phyloP scores from a whole-genome alignment of 2,797 vertebrate genomes.

The Amazona finschi region DNA sequence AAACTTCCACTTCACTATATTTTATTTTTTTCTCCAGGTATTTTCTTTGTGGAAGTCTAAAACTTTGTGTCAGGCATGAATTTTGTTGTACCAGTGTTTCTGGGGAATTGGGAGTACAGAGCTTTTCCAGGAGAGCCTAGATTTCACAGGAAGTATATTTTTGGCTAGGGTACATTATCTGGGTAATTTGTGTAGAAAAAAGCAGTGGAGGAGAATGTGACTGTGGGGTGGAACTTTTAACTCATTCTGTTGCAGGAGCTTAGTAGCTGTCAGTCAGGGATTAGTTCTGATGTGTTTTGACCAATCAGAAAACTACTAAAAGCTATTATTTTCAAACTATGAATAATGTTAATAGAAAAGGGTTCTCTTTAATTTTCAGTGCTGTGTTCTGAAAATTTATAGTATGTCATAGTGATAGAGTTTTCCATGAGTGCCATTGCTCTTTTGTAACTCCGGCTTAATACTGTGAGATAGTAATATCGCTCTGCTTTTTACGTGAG shows the following conservation, averaged over 20 bases:
- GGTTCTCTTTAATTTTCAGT: not conserved
- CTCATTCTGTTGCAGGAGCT: not conserved
- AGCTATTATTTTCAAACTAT: not conserved
- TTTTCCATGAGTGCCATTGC: not conserved
- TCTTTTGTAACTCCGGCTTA: not conserved
- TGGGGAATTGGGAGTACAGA: not conserved
- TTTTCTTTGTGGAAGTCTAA: not conserved
- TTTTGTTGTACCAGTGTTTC: not conserved
- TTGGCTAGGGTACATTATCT: not conserved
- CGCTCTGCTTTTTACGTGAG: not conserved
- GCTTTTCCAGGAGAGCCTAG: not conserved
- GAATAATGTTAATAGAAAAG: not conserved
- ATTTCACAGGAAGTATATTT: not conserved
- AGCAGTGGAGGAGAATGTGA: not conserved
- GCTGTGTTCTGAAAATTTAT: not conserved
- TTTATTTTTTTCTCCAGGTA: not conserved
- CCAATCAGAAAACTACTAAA: not conserved
- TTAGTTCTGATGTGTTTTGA: not conserved
- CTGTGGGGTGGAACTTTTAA: not conserved
- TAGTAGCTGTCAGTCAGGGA: not conserved
- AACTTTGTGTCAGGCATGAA: not conserved
- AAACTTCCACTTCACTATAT: accelerated
- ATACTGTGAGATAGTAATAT: not conserved
- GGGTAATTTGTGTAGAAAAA: not conserved
- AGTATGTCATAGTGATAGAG: not conserved